Evolutionary conservation across 2,797 vertebrate genomes (phyloP).

Genomic region (Diplodus puntazzo): DNA sequence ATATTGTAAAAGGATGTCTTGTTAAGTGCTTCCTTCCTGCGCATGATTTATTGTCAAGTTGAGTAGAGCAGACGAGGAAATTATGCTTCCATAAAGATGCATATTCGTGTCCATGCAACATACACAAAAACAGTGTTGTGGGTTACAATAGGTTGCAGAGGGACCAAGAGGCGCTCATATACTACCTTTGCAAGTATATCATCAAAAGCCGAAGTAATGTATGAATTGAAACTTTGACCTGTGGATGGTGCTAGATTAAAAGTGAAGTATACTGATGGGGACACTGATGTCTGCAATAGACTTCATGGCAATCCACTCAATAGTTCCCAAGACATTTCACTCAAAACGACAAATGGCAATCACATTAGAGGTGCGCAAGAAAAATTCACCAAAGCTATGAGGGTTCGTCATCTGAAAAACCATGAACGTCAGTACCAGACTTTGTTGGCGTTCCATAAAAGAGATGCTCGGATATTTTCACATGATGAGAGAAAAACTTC

Average conservation of each 20-base stretch:
- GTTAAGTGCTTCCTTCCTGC: no score
- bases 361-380: no score
- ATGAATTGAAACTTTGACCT: not conserved
- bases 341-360: not conserved
- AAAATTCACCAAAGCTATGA: no score
- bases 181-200: not conserved
- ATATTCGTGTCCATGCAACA: not conserved
- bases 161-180: not conserved
- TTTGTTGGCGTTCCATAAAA: no score
- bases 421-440: not conserved
- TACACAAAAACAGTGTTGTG: not conserved
- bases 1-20: not conserved
- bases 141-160: not conserved
- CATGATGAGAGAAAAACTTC: not conserved
- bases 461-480: no score
- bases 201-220: not conserved
- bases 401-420: no score
- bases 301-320: not conserved
- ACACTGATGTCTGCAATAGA: not conserved
- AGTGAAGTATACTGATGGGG: not conserved
- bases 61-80: not conserved
- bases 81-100: not conserved
- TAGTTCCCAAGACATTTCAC: not conserved
- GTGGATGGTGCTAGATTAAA: not conserved
- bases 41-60: not conserved